These are phyloP conservation scores for Alloplasta piceator DNA, from an alignment of 2,888 invertebrate genomes.

Conservation along the genomic window DNA sequence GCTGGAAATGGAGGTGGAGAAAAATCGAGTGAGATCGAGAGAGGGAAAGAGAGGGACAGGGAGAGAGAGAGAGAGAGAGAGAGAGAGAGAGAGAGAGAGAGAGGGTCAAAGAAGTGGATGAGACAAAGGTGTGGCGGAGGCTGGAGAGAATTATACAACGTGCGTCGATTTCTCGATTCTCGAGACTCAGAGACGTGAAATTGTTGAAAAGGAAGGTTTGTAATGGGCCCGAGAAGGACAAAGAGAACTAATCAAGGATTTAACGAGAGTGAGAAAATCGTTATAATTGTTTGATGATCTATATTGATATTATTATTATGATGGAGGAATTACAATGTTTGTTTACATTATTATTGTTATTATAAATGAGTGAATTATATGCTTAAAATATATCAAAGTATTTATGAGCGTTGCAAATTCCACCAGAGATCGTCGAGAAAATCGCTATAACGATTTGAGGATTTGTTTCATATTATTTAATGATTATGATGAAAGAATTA, in stretches of 20 bases:
- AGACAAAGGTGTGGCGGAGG: constrained; percentile 58
- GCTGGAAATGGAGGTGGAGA: constrained; percentile 65
- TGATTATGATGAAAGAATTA: too few relatives aligned
- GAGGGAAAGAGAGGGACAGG: constrained; percentile 51
- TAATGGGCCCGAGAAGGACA: background rate
- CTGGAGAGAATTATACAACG: constrained; percentile 51
- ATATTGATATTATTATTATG: too few relatives aligned
- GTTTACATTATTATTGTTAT: too few relatives aligned
- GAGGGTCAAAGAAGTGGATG: constrained; percentile 59
- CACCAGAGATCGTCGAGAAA: too few relatives aligned
- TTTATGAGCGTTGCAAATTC: too few relatives aligned
- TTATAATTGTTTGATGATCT: background rate
- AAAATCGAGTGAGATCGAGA: constrained; percentile 62
- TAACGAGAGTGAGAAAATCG: background rate
- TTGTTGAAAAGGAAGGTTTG: background rate
- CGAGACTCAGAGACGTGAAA: background rate
- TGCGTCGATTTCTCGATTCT: constrained; percentile 42
- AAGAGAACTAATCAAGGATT: background rate
- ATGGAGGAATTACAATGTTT: too few relatives aligned
- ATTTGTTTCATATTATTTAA: too few relatives aligned
- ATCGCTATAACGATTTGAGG: too few relatives aligned
- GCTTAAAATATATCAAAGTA: too few relatives aligned
- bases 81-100: constrained; percentile 22
- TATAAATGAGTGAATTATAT: too few relatives aligned
- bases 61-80: constrained; percentile 30